Evolutionary conservation across 2,797 vertebrate species (phyloP).

Genomic region (Alauda arvensis): DNA sequence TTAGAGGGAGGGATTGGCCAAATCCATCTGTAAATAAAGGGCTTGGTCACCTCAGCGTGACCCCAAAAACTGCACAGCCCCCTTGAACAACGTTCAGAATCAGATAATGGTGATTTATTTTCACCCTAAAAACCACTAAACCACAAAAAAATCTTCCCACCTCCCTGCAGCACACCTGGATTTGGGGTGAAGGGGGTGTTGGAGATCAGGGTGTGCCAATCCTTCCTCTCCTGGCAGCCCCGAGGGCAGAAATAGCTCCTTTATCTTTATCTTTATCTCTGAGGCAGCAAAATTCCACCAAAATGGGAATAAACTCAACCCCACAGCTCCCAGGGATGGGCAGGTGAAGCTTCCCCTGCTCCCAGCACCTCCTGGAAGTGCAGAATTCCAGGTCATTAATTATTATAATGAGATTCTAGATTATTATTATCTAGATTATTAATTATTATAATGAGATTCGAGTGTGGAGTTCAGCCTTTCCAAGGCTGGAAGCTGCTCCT

Average conservation of each 20-base stretch:
- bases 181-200: not conserved
- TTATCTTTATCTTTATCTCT: not conserved
- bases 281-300: not conserved
- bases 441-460: not conserved
- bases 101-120: fast-evolving
- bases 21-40: not conserved
- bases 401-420: no score
- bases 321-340: not conserved
- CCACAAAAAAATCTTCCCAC: fast-evolving
- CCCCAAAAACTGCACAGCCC: not conserved
- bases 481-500: not conserved
- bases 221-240: not conserved
- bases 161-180: not conserved
- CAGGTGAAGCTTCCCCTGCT: not conserved
- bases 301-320: not conserved
- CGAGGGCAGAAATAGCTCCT: not conserved
- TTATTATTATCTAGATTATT: no score
- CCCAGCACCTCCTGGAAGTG: not conserved
- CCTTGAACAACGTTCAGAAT: fast-evolving
- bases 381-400: not conserved
- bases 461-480: not conserved
- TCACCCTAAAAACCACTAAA: not conserved
- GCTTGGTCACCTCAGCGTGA: not conserved
- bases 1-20: not conserved
- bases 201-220: not conserved